Conservation (phyloP, 2,113 vertebrate species). For the Fregetta grallaria region DNA sequence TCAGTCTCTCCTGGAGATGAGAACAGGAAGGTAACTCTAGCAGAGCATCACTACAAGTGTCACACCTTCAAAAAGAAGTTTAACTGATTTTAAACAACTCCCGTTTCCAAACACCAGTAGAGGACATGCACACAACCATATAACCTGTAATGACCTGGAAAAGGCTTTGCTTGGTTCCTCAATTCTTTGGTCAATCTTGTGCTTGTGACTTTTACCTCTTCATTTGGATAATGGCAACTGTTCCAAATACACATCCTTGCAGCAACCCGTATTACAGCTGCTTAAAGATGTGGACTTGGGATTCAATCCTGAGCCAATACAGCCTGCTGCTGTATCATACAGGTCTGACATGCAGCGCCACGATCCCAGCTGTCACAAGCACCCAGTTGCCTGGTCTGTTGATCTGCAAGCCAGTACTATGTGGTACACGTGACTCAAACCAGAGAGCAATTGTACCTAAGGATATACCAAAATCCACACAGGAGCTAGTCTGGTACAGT, state of each 20-base stretch:
- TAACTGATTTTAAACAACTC: neutral
- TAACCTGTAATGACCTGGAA: neutral
- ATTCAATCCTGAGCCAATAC: too few relatives aligned
- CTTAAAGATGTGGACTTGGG: neutral
- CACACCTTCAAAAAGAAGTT: neutral
- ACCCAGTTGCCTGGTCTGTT: neutral
- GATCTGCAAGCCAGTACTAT: neutral
- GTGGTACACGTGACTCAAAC: neutral
- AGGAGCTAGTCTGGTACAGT: neutral
- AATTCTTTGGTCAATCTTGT: neutral
- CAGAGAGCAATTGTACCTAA: neutral
- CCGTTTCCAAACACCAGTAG: neutral
- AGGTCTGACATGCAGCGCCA: neutral
- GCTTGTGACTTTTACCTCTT: neutral
- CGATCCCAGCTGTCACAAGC: neutral
- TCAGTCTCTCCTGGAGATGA: too few relatives aligned
- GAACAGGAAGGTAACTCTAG: neutral
- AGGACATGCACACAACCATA: neutral
- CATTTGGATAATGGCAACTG: neutral
- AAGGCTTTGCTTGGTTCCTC: neutral
- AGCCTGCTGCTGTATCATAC: neutral
- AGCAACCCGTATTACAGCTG: neutral
- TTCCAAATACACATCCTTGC: neutral
- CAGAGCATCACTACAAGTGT: neutral
- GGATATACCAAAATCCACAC: neutral